Base-by-base conservation (phyloP, 2,888 invertebrate species). In the Rhabditophanes sp. region DNA sequence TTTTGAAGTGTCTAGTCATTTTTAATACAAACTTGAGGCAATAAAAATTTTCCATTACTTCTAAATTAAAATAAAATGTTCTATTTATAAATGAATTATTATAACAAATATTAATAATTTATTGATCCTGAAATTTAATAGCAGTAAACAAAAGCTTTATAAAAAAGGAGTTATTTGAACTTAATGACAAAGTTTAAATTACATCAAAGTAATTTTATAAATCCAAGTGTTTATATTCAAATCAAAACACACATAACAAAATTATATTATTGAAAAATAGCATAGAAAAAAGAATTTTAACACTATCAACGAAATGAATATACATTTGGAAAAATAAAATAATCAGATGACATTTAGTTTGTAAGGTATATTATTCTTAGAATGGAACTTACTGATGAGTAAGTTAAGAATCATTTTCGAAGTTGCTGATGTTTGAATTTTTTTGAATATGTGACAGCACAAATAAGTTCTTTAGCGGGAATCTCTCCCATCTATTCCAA, bases 401-500 rank as follows among this genome's bases (percentile, higher is more conserved):
- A 22, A 9, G 9, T 22, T 22, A 22, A 22, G 23, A 22, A 17
- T 3, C 23, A 23, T 21, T 30, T 22, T 18, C 30, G 12, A 39
- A 23, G 15, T 46, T 32, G 18, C 44, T 36, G 17, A 42, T 25
- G 11, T 41, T 42, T 2, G 42, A 42, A 11, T 33, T 22, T 21
- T 45, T 43, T 18, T 19, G 47, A 37, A 28, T 4, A 23, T 19
- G 20, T 35, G 18, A 29, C 43, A 52, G 23, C 44, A 48, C 15
- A 34, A 25, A 21, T 47, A 48, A 5, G 36, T 35, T n/a, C 48
- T 37, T 27, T 62, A 55, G 25, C 44, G 32, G 21, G 55, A 50
- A 26, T 57, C 49, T 21, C 56, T 50, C 32, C 50, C 41, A n/a
- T 56, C 61, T 5, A 46, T 44, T 29, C 56, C 56, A 22, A 55